These are phyloP conservation scores for Sinocyclocheilus rhinocerous DNA, from an alignment of 2,113 vertebrate genomes.

Conservation along the genomic window DNA sequence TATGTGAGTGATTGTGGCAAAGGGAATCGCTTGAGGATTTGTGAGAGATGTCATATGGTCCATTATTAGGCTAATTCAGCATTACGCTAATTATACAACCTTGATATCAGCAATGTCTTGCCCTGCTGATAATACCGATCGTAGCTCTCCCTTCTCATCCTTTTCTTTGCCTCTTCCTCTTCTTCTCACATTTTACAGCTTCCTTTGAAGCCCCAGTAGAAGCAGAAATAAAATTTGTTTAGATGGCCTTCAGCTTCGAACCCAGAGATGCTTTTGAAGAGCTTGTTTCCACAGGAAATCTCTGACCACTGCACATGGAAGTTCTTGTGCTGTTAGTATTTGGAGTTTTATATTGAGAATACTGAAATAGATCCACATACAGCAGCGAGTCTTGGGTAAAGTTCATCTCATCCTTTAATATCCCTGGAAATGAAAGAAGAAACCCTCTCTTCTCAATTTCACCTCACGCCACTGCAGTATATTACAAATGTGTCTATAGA, in stretches of 20 bases:
- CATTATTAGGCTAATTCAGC: slow-evolving; percentile 3
- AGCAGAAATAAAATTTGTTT: neutral
- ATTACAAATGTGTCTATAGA: neutral
- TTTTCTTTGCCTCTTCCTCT: neutral
- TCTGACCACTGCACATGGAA: neutral
- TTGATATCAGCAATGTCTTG: neutral
- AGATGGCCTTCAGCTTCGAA: neutral
- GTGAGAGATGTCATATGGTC: neutral
- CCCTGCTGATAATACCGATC: neutral
- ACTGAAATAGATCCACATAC: slow-evolving; percentile 32
- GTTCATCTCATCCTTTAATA: slow-evolving; percentile 42
- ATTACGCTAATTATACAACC: neutral
- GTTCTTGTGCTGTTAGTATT: neutral
- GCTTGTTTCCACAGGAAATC: neutral
- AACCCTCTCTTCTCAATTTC: neutral
- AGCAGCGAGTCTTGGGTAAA: slow-evolving; percentile 29
- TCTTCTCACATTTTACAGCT: slow-evolving; percentile 1
- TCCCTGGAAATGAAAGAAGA: slow-evolving; percentile 32
- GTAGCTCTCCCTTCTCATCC: neutral
- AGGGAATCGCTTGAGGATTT: slow-evolving; percentile 16
- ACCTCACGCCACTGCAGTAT: neutral
- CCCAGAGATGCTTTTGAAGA: slow-evolving; percentile 4
- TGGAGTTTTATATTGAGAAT: neutral
- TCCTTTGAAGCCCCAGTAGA: neutral
- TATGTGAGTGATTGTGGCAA: neutral